A percentile compares a stretch with the other conserved stretches of the same genome.
Conservation (phyloP, 2,113 vertebrate genomes). For the Alouatta palliata region DNA sequence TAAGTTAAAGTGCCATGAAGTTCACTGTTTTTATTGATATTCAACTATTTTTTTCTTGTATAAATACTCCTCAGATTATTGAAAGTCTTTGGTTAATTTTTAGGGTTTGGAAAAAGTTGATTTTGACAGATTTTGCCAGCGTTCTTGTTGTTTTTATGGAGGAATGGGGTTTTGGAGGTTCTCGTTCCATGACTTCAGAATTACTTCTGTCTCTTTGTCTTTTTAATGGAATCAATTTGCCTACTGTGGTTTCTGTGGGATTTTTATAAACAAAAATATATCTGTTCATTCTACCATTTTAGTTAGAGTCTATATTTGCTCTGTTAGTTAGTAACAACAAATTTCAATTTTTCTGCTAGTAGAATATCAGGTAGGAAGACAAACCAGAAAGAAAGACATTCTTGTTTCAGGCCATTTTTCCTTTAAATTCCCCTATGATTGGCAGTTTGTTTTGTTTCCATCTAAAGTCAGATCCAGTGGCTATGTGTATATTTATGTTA, state of each 20-base stretch:
- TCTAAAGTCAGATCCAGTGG: not conserved
- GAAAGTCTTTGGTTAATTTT: not conserved
- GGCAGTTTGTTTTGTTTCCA: slow-evolving; percentile 21
- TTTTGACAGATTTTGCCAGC: not conserved
- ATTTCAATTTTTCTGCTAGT: slow-evolving; percentile 5
- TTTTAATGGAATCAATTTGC: not conserved
- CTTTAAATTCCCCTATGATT: slow-evolving; percentile 47
- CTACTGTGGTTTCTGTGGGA: not conserved
- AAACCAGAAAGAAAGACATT: slow-evolving; percentile 46
- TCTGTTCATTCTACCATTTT: not conserved
- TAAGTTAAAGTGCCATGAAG: not conserved
- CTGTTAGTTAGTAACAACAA: not conserved
- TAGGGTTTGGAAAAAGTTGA: not conserved
- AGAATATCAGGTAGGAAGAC: slow-evolving; percentile 8
- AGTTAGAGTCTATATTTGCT: not conserved
- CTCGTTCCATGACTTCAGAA: not conserved
- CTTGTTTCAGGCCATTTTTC: slow-evolving; percentile 41
- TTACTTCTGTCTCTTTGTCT: not conserved
- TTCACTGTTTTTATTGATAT: not conserved
- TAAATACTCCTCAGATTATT: not conserved
- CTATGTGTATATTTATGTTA: slow-evolving; percentile 39
- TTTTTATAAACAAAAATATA: not conserved
- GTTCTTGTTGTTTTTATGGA: not conserved
- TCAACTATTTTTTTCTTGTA: not conserved
- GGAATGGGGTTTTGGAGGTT: not conserved